Evolutionary conservation across 2,888 invertebrate species (phyloP).

Genomic region (Gordius sp.): DNA sequence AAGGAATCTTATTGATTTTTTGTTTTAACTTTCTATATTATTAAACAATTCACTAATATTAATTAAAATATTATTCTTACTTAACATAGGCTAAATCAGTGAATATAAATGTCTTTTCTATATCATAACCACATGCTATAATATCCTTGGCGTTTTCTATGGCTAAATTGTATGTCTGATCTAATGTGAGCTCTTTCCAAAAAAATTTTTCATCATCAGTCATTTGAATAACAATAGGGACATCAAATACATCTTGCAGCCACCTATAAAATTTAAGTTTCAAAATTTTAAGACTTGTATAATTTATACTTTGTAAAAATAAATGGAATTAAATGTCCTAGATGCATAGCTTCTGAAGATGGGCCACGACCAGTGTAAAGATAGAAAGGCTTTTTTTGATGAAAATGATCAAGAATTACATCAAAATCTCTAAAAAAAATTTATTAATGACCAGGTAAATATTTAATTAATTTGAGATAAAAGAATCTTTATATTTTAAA

Average conservation of each 20-base stretch:
- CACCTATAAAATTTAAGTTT: slow-evolving; percentile 38
- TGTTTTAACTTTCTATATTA: too few species aligned
- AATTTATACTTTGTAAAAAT: slow-evolving; percentile 56
- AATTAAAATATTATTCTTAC: slow-evolving; percentile 31
- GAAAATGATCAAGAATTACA: slow-evolving; percentile 51
- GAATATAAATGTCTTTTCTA: slow-evolving; percentile 82
- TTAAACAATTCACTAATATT: neutral
- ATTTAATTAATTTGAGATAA: too few species aligned
- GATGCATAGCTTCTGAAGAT: slow-evolving; percentile 72
- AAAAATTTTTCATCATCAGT: slow-evolving; percentile 94
- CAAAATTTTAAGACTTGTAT: slow-evolving; percentile 16
- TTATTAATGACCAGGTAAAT: slow-evolving; percentile 3
- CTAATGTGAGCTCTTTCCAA: slow-evolving; percentile 74
- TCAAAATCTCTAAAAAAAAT: slow-evolving; percentile 42
- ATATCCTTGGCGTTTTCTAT: slow-evolving; percentile 86
- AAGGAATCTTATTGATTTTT: slow-evolving; percentile 14
- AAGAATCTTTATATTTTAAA: too few species aligned
- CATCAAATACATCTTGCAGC: slow-evolving; percentile 82
- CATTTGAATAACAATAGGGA: slow-evolving; percentile 75
- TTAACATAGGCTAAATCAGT: slow-evolving; percentile 75
- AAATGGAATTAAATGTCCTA: slow-evolving; percentile 88
- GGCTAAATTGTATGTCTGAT: slow-evolving; percentile 54
- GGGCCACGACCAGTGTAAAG: slow-evolving; percentile 90
- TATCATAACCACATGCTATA: slow-evolving; percentile 75
- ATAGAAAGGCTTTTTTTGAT: slow-evolving; percentile 73